Percentiles rank a stretch among this genome's conserved stretches.
These are phyloP conservation scores for Cordilura impudica DNA, from an alignment of 2,888 invertebrate genomes.

Conservation along the genomic window DNA sequence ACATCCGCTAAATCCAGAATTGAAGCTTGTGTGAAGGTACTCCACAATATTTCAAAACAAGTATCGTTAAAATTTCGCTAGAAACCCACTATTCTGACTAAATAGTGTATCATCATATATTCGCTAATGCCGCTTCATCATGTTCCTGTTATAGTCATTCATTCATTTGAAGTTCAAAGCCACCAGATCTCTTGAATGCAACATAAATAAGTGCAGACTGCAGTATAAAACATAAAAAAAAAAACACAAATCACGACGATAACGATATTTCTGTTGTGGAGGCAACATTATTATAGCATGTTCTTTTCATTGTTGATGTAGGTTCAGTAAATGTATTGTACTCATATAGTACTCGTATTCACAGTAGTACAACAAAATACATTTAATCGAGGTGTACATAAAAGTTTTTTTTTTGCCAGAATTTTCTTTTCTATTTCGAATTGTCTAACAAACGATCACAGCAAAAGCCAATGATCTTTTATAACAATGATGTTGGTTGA, in stretches of 20 bases:
- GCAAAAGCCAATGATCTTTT: conserved; percentile 42
- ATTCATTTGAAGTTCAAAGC: conserved; percentile 61
- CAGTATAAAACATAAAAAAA: conserved; percentile 10
- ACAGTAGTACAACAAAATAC: not conserved
- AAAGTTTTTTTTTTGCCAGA: not conserved
- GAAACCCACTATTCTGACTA: no score
- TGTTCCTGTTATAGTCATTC: conserved; percentile 33
- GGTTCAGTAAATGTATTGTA: conserved; percentile 43
- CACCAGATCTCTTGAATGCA: conserved; percentile 32
- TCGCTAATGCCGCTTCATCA: not conserved
- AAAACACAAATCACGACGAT: conserved; percentile 24
- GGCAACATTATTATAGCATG: conserved; percentile 9
- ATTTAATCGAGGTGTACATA: conserved; percentile 5
- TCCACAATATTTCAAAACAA: no score
- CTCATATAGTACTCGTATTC: no score
- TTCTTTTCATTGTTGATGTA: conserved; percentile 51
- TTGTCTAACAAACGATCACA: not conserved
- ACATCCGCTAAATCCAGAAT: no score
- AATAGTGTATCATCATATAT: no score
- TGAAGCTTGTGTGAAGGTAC: no score
- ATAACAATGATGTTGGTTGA: conserved; percentile 20
- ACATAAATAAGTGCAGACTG: no score
- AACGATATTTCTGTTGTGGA: conserved; percentile 16
- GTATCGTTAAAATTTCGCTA: no score
- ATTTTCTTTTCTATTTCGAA: conserved; percentile 3